Percentiles rank a stretch among this genome's conserved stretches.
phyloP scores from a whole-genome alignment of 1,140 invertebrate genomes.

The Ruditapes philippinarum region DNA sequence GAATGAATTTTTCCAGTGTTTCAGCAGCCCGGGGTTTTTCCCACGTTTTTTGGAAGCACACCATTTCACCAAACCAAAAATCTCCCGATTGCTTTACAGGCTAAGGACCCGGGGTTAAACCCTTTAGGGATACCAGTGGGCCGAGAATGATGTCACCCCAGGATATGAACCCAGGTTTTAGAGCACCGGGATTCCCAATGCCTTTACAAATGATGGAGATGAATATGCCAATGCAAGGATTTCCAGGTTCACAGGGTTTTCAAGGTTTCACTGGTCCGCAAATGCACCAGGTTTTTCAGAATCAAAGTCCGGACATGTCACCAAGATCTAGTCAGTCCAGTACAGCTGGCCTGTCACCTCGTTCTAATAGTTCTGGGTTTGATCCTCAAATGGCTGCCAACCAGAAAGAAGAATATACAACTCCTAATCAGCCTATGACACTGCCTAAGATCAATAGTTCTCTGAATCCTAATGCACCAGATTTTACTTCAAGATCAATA shows the following conservation, averaged over 20 bases:
- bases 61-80: conserved; percentile 85
- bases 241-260: background rate
- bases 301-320: conserved; percentile 71
- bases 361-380: conserved; percentile 62
- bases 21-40: conserved; percentile 89
- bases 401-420: conserved; percentile 84
- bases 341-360: conserved; percentile 67
- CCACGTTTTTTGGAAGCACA: conserved; percentile 80
- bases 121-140: conserved; percentile 66
- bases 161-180: conserved; percentile 58
- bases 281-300: conserved; percentile 65
- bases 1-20: conserved; percentile 92
- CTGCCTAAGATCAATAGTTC: conserved; percentile 89
- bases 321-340: conserved; percentile 68
- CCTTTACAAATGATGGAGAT: conserved; percentile 55
- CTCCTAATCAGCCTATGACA: conserved; percentile 86
- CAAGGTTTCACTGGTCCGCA: conserved; percentile 90
- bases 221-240: conserved; percentile 15
- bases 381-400: conserved; percentile 45
- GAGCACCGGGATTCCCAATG: background rate
- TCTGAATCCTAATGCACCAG: conserved; percentile 95
- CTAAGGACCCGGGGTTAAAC: conserved; percentile 85
- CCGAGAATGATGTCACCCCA: conserved; percentile 72
- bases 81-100: conserved; percentile 86
- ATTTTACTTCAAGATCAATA: conserved; percentile 89